Conservation (phyloP, 2,888 invertebrate species). For the Mactromeris polynyma region DNA sequence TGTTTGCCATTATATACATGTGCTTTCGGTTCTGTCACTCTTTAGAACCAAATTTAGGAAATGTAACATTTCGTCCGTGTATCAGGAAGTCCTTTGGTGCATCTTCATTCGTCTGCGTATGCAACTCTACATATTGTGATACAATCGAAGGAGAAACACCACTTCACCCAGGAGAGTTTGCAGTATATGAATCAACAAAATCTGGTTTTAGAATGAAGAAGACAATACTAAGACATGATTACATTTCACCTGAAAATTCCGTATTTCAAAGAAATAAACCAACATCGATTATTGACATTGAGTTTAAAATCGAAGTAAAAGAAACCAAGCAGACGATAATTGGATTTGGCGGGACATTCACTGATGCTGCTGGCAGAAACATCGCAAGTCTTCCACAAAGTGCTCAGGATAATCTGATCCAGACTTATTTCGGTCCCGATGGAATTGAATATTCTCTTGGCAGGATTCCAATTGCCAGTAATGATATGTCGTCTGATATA, state of each 20-base stretch:
- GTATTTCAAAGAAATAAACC: not conserved
- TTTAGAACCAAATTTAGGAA: not conserved
- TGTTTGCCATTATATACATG: not conserved
- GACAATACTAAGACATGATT: not conserved
- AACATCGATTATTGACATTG: not conserved
- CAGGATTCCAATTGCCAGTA: constrained; percentile 94
- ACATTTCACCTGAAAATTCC: not conserved
- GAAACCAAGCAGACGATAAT: constrained; percentile 90
- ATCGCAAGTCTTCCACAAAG: constrained; percentile 90
- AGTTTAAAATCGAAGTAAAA: constrained; percentile 31
- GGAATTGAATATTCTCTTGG: constrained; percentile 94
- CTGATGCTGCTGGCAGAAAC: constrained; percentile 91
- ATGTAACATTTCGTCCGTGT: constrained; percentile 19
- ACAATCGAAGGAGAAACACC: constrained; percentile 31
- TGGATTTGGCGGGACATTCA: constrained; percentile 96
- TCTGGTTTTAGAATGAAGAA: constrained; percentile 33
- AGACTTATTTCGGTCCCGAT: constrained; percentile 87
- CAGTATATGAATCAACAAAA: constrained; percentile 38
- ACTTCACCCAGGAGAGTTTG: constrained; percentile 21
- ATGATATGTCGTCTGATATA: constrained; percentile 93
- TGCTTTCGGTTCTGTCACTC: not conserved
- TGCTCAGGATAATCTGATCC: constrained; percentile 89
- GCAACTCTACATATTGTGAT: constrained; percentile 57
- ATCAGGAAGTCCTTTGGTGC: constrained; percentile 21
- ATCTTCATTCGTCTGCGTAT: constrained; percentile 52